These are phyloP conservation scores for Carcharodon carcharias DNA, from an alignment of 2,797 vertebrate species.

Conservation along the genomic window DNA sequence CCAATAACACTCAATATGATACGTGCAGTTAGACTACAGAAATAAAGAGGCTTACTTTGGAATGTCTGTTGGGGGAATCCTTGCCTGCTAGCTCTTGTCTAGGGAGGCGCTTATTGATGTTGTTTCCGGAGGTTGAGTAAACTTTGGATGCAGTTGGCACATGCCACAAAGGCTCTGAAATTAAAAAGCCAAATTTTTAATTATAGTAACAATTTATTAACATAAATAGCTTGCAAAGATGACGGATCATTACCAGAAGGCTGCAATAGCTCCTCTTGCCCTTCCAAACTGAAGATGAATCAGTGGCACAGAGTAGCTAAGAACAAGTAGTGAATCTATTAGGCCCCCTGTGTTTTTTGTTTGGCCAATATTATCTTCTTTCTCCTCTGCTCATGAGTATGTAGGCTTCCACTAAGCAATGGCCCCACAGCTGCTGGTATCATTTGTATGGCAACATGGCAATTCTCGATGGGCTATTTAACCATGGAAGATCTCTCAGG, in stretches of 20 bases:
- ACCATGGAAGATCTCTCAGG: background rate
- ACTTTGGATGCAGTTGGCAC: constrained; percentile 66
- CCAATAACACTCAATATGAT: background rate
- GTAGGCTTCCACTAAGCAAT: background rate
- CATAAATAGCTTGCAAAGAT: background rate
- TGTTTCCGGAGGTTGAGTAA: constrained; percentile 47
- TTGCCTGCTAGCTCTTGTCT: constrained; percentile 72
- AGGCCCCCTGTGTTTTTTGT: background rate
- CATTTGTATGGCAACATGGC: too few relatives aligned
- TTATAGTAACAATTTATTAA: background rate
- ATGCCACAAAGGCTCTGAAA: constrained; percentile 81
- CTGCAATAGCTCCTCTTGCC: background rate
- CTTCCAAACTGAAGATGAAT: background rate
- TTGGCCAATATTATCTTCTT: background rate
- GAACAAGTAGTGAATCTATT: background rate
- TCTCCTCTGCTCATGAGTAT: background rate
- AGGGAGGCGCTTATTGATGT: constrained; percentile 58
- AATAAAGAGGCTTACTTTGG: constrained; percentile 63
- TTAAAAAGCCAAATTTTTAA: background rate
- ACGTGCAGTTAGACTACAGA: background rate
- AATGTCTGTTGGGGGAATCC: constrained; percentile 78
- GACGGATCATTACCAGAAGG: background rate
- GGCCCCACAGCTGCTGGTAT: background rate
- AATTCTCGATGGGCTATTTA: background rate
- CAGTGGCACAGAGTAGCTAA: background rate